Evolutionary conservation across 2,888 invertebrate species (phyloP).

Genomic region (Tridacna crocea): DNA sequence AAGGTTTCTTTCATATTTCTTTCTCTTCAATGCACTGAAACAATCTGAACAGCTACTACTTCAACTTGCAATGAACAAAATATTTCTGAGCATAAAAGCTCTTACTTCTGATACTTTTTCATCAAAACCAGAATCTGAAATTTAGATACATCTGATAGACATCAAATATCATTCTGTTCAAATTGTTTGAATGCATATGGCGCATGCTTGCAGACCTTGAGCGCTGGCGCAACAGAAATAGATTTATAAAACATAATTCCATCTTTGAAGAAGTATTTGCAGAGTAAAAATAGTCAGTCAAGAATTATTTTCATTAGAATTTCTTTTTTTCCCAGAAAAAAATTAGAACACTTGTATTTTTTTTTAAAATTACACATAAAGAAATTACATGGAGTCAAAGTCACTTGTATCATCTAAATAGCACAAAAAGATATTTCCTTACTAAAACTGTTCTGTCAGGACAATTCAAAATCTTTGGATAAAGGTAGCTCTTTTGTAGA

Average conservation of each 20-base stretch:
- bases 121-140: no score
- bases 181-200: constrained; percentile 5
- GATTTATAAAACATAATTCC: neutral
- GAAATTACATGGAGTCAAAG: no score
- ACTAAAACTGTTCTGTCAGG: no score
- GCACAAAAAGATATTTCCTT: no score
- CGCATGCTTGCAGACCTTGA: constrained; percentile 14
- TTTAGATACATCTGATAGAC: no score
- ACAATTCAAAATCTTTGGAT: no score
- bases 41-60: neutral
- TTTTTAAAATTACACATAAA: no score
- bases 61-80: no score
- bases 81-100: no score
- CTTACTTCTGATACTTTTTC: no score
- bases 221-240: neutral
- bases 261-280: constrained; percentile 26
- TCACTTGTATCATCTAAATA: no score
- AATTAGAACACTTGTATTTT: neutral
- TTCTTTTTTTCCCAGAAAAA: neutral
- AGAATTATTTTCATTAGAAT: neutral
- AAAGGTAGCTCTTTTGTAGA: no score
- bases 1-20: constrained; percentile 26
- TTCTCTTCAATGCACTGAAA: constrained; percentile 3
- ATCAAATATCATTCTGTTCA: neutral
- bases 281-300: constrained; percentile 23